Evolutionary conservation across 2,797 vertebrate genomes (phyloP).

Genomic region (Tangara arthus): DNA sequence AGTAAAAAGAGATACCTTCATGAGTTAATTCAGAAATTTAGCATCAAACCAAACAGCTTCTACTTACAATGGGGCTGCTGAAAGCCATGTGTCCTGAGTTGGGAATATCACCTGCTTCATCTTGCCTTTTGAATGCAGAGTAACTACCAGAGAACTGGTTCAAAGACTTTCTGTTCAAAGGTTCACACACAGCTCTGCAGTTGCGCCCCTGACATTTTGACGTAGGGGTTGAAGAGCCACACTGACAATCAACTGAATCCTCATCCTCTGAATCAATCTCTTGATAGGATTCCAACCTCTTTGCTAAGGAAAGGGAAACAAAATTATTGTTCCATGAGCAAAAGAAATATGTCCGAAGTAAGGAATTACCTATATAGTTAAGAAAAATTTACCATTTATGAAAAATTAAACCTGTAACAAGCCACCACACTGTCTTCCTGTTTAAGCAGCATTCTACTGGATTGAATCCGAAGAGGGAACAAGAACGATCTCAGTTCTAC

Average conservation of each 20-base stretch:
- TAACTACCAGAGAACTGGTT: constrained; percentile 65
- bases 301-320: constrained; percentile 73
- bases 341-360: neutral
- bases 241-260: neutral
- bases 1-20: neutral
- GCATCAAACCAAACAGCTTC: neutral
- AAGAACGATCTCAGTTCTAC: neutral
- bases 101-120: constrained; percentile 25
- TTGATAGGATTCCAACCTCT: constrained; percentile 84
- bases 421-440: neutral
- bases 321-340: neutral
- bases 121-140: constrained; percentile 33
- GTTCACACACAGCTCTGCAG: constrained; percentile 72
- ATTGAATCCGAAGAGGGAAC: neutral
- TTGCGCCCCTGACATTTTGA: constrained; percentile 64
- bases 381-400: neutral
- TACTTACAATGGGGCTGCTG: constrained; percentile 88
- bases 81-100: constrained; percentile 78
- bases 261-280: constrained; percentile 67
- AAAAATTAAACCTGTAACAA: neutral
- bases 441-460: neutral
- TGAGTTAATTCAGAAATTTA: neutral
- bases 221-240: constrained; percentile 50
- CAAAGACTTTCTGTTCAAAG: constrained; percentile 73
- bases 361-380: neutral